Evolutionary conservation across 2,888 invertebrate genomes (phyloP), one percentile per base, ranked within the genome.

Genomic region (Phalangium opilio): DNA sequence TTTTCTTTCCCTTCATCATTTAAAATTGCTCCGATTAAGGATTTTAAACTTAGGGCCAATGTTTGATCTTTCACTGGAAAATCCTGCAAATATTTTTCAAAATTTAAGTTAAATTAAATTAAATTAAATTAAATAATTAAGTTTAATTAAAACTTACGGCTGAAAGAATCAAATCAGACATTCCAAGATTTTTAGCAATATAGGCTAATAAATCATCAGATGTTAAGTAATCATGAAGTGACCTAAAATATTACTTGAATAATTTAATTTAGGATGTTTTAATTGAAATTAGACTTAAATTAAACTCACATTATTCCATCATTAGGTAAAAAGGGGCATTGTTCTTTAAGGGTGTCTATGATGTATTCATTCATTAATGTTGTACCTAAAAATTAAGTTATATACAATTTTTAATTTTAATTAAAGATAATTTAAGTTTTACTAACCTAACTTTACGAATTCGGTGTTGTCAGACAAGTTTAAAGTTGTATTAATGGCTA

Each of bases 141-240:
- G n/a, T n/a, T n/a, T n/a, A 8, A 36, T 47, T 38, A 40, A 35
- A 43, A 70, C 76, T 76, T 71, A 89, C 89, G 44, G 71, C 70
- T 57, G 78, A 75, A 48, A 85, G 71, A 57, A 90, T 77, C 14
- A 93, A 72, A 61, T 93, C 90, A 58, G 75, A 79, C 20, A 83
- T 74, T 36, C 93, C 93, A 49, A 95, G 71, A 60, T 83, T 74
- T 3, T 63, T 65, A 1, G 82, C 79, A 44, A 90, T 73, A 62
- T 80, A 67, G 0, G 82, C 74, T 10, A 93, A 64, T n/a, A 75
- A 71, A 33, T 75, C 71, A 48, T 76, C 75, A 38, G 75, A 74
- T 38, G 75, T 70, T 46, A 91, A 70, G 62, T 80, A 74, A 14
- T 75, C 70, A 38, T 70, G 64, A n/a, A 89, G 64, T 15, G 77